Conservation (phyloP, 92 coral and sea anemone genomes). For the Bergia puertoricense region DNA sequence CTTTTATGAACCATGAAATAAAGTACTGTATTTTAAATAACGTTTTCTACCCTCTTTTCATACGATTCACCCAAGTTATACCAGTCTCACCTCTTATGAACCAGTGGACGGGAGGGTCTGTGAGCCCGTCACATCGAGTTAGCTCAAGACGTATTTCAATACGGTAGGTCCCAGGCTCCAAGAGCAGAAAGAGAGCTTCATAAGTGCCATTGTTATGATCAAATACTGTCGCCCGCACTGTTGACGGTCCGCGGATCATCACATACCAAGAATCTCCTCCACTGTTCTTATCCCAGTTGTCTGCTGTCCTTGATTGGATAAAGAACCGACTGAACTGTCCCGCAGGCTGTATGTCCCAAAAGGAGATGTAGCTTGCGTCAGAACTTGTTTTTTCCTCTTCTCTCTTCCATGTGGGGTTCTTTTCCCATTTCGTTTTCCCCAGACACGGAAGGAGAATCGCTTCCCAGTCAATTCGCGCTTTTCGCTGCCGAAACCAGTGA, state of each 20-base stretch:
- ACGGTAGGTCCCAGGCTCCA: neutral
- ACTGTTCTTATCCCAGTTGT: neutral
- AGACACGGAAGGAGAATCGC: no score
- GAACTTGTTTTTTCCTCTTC: neutral
- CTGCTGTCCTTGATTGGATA: neutral
- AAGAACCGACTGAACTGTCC: neutral
- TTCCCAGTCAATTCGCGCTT: no score
- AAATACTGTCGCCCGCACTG: neutral
- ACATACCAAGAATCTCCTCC: neutral
- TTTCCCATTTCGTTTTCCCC: neutral
- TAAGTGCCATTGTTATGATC: neutral
- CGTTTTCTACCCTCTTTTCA: no score
- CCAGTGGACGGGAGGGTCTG: neutral
- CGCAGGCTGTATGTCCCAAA: neutral
- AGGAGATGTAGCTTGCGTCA: neutral
- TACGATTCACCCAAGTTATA: no score
- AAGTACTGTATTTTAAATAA: no score
- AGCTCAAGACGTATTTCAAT: neutral
- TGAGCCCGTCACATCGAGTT: neutral
- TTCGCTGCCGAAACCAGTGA: no score
- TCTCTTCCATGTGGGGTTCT: neutral
- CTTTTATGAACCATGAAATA: no score
- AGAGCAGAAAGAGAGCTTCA: neutral
- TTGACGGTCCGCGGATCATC: neutral
- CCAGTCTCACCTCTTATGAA: neutral